Base-by-base conservation (phyloP, 2,888 invertebrate species). In the Thymelicus lineola region DNA sequence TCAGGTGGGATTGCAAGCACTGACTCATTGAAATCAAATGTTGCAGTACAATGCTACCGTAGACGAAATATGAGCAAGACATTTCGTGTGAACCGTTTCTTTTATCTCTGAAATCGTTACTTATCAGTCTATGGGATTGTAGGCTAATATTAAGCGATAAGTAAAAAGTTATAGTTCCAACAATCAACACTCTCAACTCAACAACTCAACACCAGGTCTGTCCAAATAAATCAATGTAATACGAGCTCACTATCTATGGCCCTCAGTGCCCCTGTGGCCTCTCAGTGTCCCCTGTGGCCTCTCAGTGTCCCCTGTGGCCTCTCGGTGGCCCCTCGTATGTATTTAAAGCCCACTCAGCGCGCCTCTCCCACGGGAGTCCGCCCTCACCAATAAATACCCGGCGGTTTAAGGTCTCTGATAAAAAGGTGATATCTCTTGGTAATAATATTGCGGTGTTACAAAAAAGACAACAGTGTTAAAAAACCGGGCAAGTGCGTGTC, bases 341-440 rank as follows among this genome's bases (percentile, higher is more conserved):
- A 45, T 45, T 61, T 73, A 69, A 71, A 73, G 74, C 75, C 66
- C 72, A 74, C 77, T 79, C 78, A 79, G 77, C 77, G 76, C 77
- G 75, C 61, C 72, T 53, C 65, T 76, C 79, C 76, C 79, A 46
- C 57, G 75, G 74, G 79, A 72, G 48, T 55, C 35, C 35, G 59
- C 66, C 67, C 42, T 53, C 28, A 10, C 9, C 72, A 50, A 70
- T 74, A 72, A 72, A 71, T 67, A 57, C 62, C 71, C 73, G 72
- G 69, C 70, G 74, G 36, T 45, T 15, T 50, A 50, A 45, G 28
- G 17, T 38, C 12, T 63, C 20, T 38, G 38, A 63, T 63, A 53
- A 63, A 63, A 63, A 35, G 6, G 50, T 53, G 9, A 35, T 55
- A 20, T 64, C 14, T 57, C 5, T 7, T 57, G 17, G 59, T 17